Base-by-base conservation (phyloP, 2,888 invertebrate genomes). In the Smittia aterrima region DNA sequence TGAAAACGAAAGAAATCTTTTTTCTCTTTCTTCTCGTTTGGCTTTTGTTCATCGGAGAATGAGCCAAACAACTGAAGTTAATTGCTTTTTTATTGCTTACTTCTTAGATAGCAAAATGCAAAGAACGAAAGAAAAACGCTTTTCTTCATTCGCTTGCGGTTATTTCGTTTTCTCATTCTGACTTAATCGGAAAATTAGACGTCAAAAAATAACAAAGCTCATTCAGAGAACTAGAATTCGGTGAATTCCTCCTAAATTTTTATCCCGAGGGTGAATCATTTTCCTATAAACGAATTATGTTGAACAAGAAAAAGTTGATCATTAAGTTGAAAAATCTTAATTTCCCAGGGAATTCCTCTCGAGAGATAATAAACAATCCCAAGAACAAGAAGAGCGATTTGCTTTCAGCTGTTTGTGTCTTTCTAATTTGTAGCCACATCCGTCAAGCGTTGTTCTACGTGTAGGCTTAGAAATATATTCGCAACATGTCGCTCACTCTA, bases 381-480 rank as follows among this genome's bases (percentile, higher is more conserved):
- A n/a, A n/a, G n/a, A n/a, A n/a, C n/a, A n/a, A n/a, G n/a, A n/a
- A 32, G 32, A 32, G 9, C 32, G 32, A 32, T 32, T 32, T 32
- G 32, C 32, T 32, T 32, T 32, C 32, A 32, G 32, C 32, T 58
- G 20, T 18, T 58, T 58, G 9, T 16, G 22, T 58, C 24, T 58
- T 58, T 58, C 16, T 68, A 68, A 68, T 68, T 68, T 41, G 68
- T 68, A 68, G 40, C 41, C 68, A 41, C 40, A 25, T 47, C 40
- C n/a, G 68, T 68, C 68, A 41, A 68, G 40, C 41, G 47, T 22
- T n/a, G 18, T 22, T 41, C 68, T 41, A 68, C 22, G 38, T 40
- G 16, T 68, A 13, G 1, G n/a, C 41, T 47, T 68, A 41, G 32
- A n/a, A n/a, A n/a, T n/a, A 66, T 40, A 68, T 68, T 68, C 68